A percentile compares a stretch with the other conserved stretches of the same genome.
phyloP scores from a whole-genome alignment of 2,113 vertebrate species.

The Balaeniceps rex region DNA sequence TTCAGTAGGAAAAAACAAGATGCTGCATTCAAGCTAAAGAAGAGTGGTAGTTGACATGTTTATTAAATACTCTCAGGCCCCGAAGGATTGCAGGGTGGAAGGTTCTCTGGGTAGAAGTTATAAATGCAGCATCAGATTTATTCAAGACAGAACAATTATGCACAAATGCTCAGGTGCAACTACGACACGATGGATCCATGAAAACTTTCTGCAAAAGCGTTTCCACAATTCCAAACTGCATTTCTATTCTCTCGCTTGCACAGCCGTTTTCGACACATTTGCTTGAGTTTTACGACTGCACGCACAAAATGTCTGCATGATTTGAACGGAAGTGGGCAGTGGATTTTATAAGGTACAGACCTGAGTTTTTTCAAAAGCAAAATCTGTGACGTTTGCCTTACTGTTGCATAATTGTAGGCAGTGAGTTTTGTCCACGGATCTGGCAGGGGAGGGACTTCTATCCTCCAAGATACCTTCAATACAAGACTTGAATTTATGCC shows the following conservation, averaged over 20 bases:
- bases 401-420: neutral
- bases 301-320: neutral
- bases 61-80: constrained; percentile 67
- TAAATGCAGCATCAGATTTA: neutral
- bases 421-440: neutral
- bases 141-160: neutral
- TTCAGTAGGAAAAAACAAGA: constrained; percentile 68
- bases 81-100: constrained; percentile 15
- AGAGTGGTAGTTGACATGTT: constrained; percentile 68
- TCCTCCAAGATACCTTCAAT: neutral
- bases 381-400: neutral
- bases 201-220: neutral
- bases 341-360: neutral
- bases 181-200: rapidly evolving
- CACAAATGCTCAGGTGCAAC: neutral
- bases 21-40: constrained; percentile 58
- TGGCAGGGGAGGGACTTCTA: neutral
- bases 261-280: neutral
- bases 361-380: neutral
- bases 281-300: neutral
- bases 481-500: neutral
- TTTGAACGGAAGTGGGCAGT: neutral
- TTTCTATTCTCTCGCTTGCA: neutral
- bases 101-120: constrained; percentile 9
- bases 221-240: rapidly evolving